Percentiles rank a stretch among this genome's conserved stretches.
These are phyloP conservation scores for Felis catus DNA, from an alignment of 2,113 vertebrate species.

Conservation along the genomic window DNA sequence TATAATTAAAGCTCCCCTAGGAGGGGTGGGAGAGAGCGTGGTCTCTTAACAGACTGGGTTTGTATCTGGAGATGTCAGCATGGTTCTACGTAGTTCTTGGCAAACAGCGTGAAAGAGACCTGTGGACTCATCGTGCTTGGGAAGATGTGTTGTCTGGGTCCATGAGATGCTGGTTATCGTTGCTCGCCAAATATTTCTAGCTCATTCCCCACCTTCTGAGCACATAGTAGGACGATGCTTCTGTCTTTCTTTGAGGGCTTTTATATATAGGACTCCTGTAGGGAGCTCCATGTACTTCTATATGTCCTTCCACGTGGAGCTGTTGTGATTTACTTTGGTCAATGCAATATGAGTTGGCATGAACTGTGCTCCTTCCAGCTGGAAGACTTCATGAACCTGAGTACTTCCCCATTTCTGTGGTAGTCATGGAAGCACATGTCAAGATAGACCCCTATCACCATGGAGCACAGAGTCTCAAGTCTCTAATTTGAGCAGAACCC, in stretches of 20 bases:
- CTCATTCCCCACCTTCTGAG: not conserved
- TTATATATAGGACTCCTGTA: not conserved
- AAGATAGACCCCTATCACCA: not conserved
- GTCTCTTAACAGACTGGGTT: constrained; percentile 20
- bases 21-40: not conserved
- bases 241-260: not conserved
- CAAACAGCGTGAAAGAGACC: not conserved
- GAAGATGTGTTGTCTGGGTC: not conserved
- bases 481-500: not conserved
- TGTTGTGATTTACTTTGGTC: not conserved
- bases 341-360: not conserved
- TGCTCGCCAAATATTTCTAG: not conserved
- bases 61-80: not conserved
- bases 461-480: not conserved
- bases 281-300: not conserved
- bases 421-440: not conserved
- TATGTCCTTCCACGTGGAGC: not conserved
- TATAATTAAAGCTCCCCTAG: constrained; percentile 49
- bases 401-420: not conserved
- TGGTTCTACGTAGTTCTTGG: not conserved
- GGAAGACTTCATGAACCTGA: not conserved
- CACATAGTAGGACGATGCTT: not conserved
- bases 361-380: not conserved
- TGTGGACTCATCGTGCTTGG: not conserved
- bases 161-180: not conserved